phyloP scores from a whole-genome alignment of 2,113 vertebrate genomes.

The Psilopogon haemacephalus region DNA sequence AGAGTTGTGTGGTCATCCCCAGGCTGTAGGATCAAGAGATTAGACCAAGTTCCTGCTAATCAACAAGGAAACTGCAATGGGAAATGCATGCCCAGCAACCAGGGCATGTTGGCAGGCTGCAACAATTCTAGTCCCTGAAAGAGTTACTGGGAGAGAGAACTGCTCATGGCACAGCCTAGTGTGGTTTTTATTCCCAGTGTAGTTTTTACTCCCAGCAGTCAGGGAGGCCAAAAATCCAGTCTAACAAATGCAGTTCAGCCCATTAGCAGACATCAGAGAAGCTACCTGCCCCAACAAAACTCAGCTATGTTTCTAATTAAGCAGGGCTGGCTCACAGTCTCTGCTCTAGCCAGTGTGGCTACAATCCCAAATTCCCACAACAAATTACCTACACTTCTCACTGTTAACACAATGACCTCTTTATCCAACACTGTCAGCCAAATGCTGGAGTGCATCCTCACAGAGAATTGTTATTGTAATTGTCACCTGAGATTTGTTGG shows the following conservation, averaged over 20 bases:
- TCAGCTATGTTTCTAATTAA: conserved; percentile 12
- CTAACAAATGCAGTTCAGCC: neutral
- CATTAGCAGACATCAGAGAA: conserved; percentile 31
- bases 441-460: neutral
- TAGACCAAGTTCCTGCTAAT: neutral
- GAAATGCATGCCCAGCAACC: neutral
- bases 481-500: neutral
- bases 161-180: neutral
- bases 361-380: conserved; percentile 38
- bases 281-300: conserved; percentile 48
- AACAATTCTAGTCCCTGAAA: neutral
- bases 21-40: neutral
- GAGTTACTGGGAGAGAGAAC: neutral
- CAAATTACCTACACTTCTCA: conserved; percentile 36
- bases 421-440: neutral
- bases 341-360: conserved; percentile 6
- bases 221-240: neutral
- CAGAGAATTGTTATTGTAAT: neutral
- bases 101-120: neutral
- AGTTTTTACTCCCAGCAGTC: neutral
- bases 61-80: neutral
- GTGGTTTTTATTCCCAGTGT: neutral
- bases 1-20: neutral
- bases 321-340: neutral
- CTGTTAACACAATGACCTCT: conserved; percentile 12